Percentiles rank a stretch among this genome's conserved stretches.
phyloP scores from a whole-genome alignment of 2,113 vertebrate species.

The Ammospiza nelsoni region DNA sequence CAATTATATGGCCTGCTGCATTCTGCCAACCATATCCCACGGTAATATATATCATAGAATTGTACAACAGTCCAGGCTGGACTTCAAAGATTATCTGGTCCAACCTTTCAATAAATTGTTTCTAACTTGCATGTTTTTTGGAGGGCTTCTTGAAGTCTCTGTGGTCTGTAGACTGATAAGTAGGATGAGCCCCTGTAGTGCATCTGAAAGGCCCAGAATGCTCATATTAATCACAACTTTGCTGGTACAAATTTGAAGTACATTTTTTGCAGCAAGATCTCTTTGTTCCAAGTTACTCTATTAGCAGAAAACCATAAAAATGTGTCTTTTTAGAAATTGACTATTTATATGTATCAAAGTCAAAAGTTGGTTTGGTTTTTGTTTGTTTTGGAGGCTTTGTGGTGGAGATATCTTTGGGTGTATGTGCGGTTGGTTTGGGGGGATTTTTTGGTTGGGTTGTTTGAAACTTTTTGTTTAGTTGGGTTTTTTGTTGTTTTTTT shows the following conservation, averaged over 20 bases:
- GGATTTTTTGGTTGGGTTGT: too few species aligned
- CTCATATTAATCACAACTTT: not conserved
- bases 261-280: not conserved
- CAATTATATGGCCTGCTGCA: not conserved
- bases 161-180: not conserved
- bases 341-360: not conserved
- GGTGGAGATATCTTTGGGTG: fast-evolving
- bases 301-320: not conserved
- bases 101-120: not conserved
- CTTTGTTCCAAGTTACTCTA: not conserved
- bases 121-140: not conserved
- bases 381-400: fast-evolving
- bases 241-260: not conserved
- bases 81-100: not conserved
- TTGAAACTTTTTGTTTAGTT: too few species aligned
- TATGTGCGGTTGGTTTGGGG: not conserved
- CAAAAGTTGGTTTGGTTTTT: not conserved
- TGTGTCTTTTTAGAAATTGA: not conserved
- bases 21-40: not conserved
- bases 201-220: not conserved
- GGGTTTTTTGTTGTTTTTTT: too few species aligned
- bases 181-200: not conserved
- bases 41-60: not conserved
- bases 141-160: not conserved
- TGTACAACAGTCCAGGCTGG: not conserved